Evolutionary conservation across 2,797 vertebrate genomes (phyloP).

Genomic region (Yasuhikotakia modesta): DNA sequence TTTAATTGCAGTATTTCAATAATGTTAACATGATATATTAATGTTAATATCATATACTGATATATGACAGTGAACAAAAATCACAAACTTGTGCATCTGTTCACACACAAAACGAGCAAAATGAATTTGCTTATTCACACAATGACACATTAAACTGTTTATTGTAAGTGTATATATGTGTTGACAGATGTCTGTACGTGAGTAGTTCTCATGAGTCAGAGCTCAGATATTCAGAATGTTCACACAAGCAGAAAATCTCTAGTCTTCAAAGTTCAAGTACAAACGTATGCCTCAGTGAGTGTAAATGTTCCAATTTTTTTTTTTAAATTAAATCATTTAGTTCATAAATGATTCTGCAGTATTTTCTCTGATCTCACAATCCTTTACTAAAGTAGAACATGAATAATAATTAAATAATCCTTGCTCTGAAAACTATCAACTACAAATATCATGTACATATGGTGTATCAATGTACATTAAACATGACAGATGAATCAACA

Average conservation of each 20-base stretch:
- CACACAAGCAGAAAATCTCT: neutral
- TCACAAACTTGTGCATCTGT: neutral
- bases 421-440: neutral
- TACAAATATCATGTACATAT: too few relatives aligned
- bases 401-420: neutral
- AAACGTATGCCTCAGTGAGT: neutral
- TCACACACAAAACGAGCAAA: neutral
- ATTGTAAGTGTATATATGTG: neutral
- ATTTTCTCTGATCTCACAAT: neutral
- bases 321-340: neutral
- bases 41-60: too few relatives aligned
- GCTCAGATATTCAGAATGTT: neutral
- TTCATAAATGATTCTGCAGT: neutral
- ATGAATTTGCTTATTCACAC: conserved; percentile 1
- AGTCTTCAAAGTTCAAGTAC: neutral
- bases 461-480: neutral
- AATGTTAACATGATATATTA: too few relatives aligned
- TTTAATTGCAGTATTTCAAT: too few relatives aligned
- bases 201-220: neutral
- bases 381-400: neutral
- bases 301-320: neutral
- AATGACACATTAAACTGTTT: neutral
- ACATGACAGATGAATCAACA: neutral
- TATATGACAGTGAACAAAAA: too few relatives aligned
- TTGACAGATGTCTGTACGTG: conserved; percentile 3